phyloP scores from a whole-genome alignment of 2,797 vertebrate genomes.

The Ctenopoma multispine region DNA sequence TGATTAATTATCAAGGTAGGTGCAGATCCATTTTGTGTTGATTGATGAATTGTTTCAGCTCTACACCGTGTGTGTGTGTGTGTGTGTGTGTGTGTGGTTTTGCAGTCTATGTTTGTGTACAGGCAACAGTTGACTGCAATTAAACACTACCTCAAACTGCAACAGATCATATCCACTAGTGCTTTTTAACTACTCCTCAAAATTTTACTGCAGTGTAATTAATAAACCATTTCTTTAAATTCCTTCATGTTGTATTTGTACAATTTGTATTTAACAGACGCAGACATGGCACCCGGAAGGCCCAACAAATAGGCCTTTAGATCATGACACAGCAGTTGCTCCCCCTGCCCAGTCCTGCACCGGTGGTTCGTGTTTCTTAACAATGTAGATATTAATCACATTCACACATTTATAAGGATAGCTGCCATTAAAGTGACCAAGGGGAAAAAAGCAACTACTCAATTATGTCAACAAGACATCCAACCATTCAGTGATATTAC shows the following conservation, averaged over 20 bases:
- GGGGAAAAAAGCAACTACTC: slow-evolving; percentile 14
- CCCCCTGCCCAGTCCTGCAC: neutral
- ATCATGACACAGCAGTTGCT: slow-evolving; percentile 49
- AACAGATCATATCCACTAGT: neutral
- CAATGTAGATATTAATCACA: neutral
- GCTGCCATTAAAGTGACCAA: neutral
- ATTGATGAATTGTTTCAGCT: neutral
- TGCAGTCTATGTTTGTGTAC: neutral
- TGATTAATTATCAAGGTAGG: neutral
- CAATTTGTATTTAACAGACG: neutral
- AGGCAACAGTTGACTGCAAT: neutral
- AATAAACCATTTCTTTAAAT: neutral
- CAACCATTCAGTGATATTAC: slow-evolving; percentile 47
- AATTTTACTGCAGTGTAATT: neutral
- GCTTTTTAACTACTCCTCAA: neutral
- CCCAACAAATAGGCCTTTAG: slow-evolving; percentile 37
- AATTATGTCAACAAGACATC: slow-evolving; percentile 53
- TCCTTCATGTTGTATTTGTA: neutral
- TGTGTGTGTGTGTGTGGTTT: neutral
- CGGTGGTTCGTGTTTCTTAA: neutral
- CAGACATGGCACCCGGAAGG: slow-evolving; percentile 16
- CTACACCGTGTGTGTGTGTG: neutral
- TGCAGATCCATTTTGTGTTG: neutral
- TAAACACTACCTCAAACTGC: neutral
- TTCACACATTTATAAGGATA: slow-evolving; percentile 4